Conservation (phyloP, 2,888 invertebrate genomes). For the Rhopalosiphum nymphaeae region DNA sequence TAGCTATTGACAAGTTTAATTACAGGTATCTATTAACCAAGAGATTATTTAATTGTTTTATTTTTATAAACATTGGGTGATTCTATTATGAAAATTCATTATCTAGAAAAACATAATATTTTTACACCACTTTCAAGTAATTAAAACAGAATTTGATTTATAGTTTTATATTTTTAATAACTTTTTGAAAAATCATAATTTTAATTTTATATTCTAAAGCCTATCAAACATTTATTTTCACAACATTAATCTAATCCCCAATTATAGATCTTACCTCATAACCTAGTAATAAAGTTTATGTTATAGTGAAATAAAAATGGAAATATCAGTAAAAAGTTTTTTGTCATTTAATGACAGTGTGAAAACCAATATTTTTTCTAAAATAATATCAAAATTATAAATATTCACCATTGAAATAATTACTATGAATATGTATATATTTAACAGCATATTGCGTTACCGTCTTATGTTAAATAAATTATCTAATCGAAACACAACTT, state of each 20-base stretch:
- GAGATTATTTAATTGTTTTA: not conserved
- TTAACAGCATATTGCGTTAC: not conserved
- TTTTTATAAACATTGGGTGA: not conserved
- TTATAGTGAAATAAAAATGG: not conserved
- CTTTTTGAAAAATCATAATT: not conserved
- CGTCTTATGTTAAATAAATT: not conserved
- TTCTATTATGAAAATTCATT: not conserved
- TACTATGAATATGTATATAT: not conserved
- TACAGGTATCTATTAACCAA: slow-evolving; percentile 75
- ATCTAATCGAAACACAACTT: not conserved
- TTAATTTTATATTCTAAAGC: not conserved
- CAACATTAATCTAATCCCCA: not conserved
- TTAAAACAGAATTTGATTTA: not conserved
- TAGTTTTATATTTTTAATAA: not conserved
- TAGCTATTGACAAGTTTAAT: slow-evolving; percentile 86
- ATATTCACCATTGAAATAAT: not conserved
- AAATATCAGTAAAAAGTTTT: not conserved
- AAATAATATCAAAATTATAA: not conserved
- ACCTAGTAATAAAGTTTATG: not conserved
- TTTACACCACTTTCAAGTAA: not conserved
- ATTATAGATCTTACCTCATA: not conserved
- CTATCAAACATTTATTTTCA: not conserved
- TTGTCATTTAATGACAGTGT: not conserved
- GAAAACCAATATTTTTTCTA: not conserved
- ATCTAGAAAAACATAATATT: not conserved